Conservation (phyloP, 2,888 invertebrate genomes). For the Drosophila falleni region DNA sequence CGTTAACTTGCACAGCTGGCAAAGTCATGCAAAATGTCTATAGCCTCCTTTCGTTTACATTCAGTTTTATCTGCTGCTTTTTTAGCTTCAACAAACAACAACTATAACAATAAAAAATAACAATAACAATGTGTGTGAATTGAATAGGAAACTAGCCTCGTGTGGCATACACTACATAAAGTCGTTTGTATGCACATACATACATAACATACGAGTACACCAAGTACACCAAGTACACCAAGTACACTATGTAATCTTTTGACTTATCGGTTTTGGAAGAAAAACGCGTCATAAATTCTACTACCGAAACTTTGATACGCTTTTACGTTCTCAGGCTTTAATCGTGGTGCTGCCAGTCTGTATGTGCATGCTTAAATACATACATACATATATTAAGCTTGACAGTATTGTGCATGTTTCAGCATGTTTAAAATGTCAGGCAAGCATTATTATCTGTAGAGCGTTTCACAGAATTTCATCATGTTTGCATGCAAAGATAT, state of each 20-base stretch:
- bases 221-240: neutral
- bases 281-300: slow-evolving; percentile 36
- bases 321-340: slow-evolving; percentile 58
- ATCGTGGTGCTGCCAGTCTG: slow-evolving; percentile 10
- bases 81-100: neutral
- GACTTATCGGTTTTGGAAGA: slow-evolving; percentile 23
- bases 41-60: slow-evolving; percentile 16
- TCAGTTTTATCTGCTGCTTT: slow-evolving; percentile 17
- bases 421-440: slow-evolving; percentile 28
- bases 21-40: slow-evolving; percentile 20
- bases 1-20: slow-evolving; percentile 10
- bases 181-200: neutral
- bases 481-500: slow-evolving; percentile 16
- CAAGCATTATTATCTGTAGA: slow-evolving; percentile 22
- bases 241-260: slow-evolving; percentile 14
- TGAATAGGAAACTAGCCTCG: slow-evolving; percentile 36
- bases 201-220: neutral
- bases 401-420: slow-evolving; percentile 38
- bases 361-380: neutral
- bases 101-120: slow-evolving; percentile 11
- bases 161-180: neutral
- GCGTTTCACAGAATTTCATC: slow-evolving; percentile 27
- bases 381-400: neutral
- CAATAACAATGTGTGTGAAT: slow-evolving; percentile 15
- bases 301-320: slow-evolving; percentile 45